Base-by-base conservation (phyloP, 2,888 invertebrate species). In the Alsophila aescularia region DNA sequence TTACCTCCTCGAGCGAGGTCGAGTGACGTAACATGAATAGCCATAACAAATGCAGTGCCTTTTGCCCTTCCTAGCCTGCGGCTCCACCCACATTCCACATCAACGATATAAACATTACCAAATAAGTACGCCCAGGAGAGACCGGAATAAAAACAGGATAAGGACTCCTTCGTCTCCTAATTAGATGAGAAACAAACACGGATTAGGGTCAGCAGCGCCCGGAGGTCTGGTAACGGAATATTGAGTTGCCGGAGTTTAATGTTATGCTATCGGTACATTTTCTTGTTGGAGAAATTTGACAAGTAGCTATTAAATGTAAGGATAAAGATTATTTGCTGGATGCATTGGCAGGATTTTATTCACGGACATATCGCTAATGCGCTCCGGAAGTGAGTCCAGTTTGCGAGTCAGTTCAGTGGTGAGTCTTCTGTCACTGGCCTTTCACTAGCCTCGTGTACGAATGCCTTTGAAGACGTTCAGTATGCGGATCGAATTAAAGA, bases 181-280 rank as follows among this genome's bases (percentile, higher is more conserved):
- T 87, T 86, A 86, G 77, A 83, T 73, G 78, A 80, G 75, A 77
- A 83, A 82, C 83, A 85, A 86, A 81, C 80, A 72, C 66, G 66
- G 73, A 82, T 83, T 81, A 82, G 77, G 83, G 81, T 79, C 83
- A 76, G 73, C 76, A 72, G 58, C 39, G 50, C 55, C 41, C 45
- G 31, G 21, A 42, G 55, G 36, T 45, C 21, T 72, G 63, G 69
- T 73, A 67, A 70, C 54, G 59, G 62, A 73, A 71, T 75, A 74
- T 76, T 73, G 69, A 66, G 69, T 66, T 65, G 54, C 70, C 72
- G 66, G 69, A 70, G 66, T 75, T 81, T 77, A 78, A 74, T 69
- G 65, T 74, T 69, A 73, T 73, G 67, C 64, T 66, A 64, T 62
- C 62, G 34, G 32, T 42, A 37, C 29, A 39, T 9, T 31, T 13